Conservation (phyloP, 53 echinoderm and acorn worm genomes). For the Pentamera pediparva region DNA sequence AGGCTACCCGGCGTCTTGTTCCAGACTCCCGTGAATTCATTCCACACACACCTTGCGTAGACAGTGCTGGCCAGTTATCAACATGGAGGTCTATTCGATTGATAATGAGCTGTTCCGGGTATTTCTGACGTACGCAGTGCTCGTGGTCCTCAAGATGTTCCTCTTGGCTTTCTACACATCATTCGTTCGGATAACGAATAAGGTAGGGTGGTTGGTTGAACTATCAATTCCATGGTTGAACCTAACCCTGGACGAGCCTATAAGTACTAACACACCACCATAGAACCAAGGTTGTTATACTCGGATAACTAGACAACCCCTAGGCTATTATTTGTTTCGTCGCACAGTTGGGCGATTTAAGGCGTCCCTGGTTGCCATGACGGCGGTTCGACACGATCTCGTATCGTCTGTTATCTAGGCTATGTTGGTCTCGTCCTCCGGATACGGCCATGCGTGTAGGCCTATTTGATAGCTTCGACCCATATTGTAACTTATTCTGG, state of each 20-base stretch:
- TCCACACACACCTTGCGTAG: too few relatives aligned
- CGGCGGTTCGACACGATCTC: too few relatives aligned
- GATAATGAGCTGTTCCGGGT: slow-evolving; percentile 49
- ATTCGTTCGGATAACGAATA: not conserved
- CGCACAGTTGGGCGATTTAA: too few relatives aligned
- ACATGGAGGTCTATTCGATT: slow-evolving; percentile 20
- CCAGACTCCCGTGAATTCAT: too few relatives aligned
- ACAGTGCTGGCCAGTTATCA: too few relatives aligned
- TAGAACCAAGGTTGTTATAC: not conserved
- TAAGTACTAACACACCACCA: not conserved
- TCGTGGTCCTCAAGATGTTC: slow-evolving; percentile 46
- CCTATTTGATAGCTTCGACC: too few relatives aligned
- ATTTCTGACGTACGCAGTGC: slow-evolving; percentile 35
- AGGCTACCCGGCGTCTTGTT: too few relatives aligned
- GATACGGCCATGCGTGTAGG: too few relatives aligned
- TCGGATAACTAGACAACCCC: not conserved
- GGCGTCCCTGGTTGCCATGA: too few relatives aligned
- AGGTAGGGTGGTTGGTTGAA: not conserved
- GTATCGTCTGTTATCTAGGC: too few relatives aligned
- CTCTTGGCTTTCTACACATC: slow-evolving; percentile 7
- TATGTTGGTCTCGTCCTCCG: too few relatives aligned
- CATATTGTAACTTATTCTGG: too few relatives aligned
- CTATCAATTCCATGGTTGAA: not conserved
- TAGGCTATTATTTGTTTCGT: not conserved
- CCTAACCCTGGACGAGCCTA: not conserved